Base-by-base conservation (phyloP, 1,140 invertebrate genomes). In the Caenorhabditis brenneri region DNA sequence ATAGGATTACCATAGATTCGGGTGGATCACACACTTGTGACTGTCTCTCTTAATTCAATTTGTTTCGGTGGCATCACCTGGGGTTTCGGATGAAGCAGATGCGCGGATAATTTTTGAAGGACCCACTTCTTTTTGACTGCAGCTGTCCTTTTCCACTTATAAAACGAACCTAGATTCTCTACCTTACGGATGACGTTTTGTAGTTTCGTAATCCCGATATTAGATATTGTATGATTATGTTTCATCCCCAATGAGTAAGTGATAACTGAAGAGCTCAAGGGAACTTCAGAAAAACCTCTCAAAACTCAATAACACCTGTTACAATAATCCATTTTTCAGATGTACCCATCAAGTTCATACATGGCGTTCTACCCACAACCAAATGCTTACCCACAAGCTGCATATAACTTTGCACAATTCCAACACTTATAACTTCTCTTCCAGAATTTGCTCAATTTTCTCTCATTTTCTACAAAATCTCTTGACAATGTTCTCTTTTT, bases 1-100 rank as follows among this genome's bases (percentile, higher is more conserved):
- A 74, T 74, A 42, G 65, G 65, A 74, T 74, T 74, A 74, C 33
- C n/a, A 74, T 74, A 22, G 65, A n/a, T 27, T 42, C 65, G 36
- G n/a, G n/a, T n/a, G n/a, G 36, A 74, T 42, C 33, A 74, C 65
- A 42, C 65, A 74, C 65, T 74, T 74, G 65, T 74, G 65, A 74
- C 65, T 42, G 29, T 74, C 36, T 74, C 65, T 74, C 36, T 74
- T 74, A 74, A 74, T 74, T 74, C 65, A 74, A 74, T 74, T 74
- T 74, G 65, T 74, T 74, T 36, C 65, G 36, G 36, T 74, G 36
- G 22, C 65, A 74, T 74, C 65, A 74, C 65, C 65, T 74, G 65
- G 65, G 36, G 15, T n/a, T n/a, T n/a, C n/a, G n/a, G n/a, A 3
- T 10, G 33, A 42, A 24, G 65, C 65, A 74, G 65, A 74, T 74